Evolutionary conservation across 2,797 vertebrate genomes (phyloP), one percentile per base, ranked within the genome.

Genomic region (Natrix natrix): DNA sequence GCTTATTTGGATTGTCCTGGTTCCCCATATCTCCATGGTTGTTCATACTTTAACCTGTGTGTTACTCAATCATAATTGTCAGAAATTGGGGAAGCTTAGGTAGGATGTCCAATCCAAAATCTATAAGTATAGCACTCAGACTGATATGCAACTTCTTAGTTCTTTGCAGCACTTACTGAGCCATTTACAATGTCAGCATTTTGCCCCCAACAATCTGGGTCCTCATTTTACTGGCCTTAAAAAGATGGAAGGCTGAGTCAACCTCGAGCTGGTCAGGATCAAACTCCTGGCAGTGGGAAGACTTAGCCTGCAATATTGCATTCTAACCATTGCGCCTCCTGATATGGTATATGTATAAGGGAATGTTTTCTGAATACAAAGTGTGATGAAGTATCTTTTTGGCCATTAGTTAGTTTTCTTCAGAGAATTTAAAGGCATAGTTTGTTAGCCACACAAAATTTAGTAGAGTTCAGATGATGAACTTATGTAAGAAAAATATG

Each of bases 361-460:
- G 97, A 97, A 97, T 96, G 94, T 96, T 95, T 95, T 95, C 96
- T 11, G 17, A 94, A 95, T 95, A 96, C 95, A 94, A 93, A 95
- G 92, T 97, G 97, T 97, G 97, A 96, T 96, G 96, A 94, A 97
- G 97, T 95, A 95, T 87, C 60, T 96, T 91, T 54, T 96, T 95
- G 93, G 94, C 95, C 97, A 96, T 96, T 97, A 97, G 97, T 96
- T 95, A 97, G 95, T 57, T 92, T 32, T 97, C 97, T 97, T 96
- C 94, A 98, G 97, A 96, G 94, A 97, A 97, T 97, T 95, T 97
- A 97, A 97, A 97, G 96, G 96, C 96, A 96, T 95, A 94, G 97
- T 97, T 96, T 96, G 96, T 97, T 96, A 96, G 93, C 94, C 95
- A 97, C 97, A 95, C 95, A 96, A 95, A 96, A 96, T 97, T 97